These are phyloP conservation scores for Hirundichthys speculiger DNA, from an alignment of 2,113 vertebrate species.

Conservation along the genomic window DNA sequence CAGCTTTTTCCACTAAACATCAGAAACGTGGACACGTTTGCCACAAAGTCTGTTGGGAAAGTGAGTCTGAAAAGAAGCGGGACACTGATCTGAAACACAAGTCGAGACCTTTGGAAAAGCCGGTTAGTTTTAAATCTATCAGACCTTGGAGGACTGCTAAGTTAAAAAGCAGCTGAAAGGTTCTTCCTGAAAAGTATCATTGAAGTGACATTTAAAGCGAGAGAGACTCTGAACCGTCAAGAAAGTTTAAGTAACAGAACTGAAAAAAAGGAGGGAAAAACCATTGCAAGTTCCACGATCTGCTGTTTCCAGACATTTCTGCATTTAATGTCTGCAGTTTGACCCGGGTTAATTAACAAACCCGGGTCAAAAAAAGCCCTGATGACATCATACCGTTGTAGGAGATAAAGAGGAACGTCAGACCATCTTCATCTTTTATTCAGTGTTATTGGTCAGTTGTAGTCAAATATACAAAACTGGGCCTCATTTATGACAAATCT, in stretches of 20 bases:
- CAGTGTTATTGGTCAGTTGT: too few species aligned
- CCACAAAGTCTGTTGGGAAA: neutral
- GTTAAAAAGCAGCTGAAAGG: neutral
- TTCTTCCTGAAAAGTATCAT: neutral
- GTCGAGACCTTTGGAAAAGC: neutral
- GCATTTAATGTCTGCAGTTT: too few species aligned
- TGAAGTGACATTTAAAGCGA: constrained; percentile 1
- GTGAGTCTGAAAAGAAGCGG: neutral
- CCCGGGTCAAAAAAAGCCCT: too few species aligned
- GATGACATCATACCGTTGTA: too few species aligned
- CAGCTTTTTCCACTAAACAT: neutral
- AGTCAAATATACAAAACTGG: too few species aligned
- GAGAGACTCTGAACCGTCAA: neutral
- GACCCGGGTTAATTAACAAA: too few species aligned
- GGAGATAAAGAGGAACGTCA: too few species aligned
- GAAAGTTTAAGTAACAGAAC: neutral
- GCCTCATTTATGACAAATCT: too few species aligned
- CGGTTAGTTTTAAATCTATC: neutral
- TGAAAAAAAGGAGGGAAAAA: neutral
- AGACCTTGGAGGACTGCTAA: neutral
- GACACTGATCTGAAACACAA: neutral
- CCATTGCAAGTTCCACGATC: neutral
- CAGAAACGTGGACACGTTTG: constrained; percentile 4
- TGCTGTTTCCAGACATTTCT: neutral
- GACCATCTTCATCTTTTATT: too few species aligned